phyloP scores from a whole-genome alignment of 1,140 invertebrate species.

The Rhagoletis zephyria region DNA sequence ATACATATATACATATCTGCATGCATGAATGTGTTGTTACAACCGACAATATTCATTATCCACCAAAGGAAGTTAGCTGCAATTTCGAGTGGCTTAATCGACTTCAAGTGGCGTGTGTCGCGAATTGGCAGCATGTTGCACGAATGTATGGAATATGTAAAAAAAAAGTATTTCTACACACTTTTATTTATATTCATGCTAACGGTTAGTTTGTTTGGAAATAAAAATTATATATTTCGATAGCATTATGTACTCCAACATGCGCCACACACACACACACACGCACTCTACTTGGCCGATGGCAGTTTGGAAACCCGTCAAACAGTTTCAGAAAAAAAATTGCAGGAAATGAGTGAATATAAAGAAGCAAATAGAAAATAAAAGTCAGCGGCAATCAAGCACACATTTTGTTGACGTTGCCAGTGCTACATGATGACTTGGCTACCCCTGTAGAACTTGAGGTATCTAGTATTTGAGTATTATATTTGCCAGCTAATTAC shows the following conservation, averaged over 20 bases:
- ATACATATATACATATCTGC: too few species aligned
- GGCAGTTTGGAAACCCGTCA: neutral
- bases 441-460: neutral
- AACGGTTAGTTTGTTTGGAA: neutral
- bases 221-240: constrained; percentile 2
- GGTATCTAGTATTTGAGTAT: too few species aligned
- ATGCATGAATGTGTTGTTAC: neutral
- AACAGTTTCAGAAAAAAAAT: neutral
- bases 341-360: neutral
- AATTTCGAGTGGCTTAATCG: constrained; percentile 31
- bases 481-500: too few species aligned
- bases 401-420: neutral
- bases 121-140: constrained; percentile 18
- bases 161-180: neutral
- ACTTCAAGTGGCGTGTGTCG: constrained; percentile 37
- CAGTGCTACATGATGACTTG: neutral
- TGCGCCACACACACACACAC: neutral
- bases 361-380: neutral
- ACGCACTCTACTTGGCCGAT: too few species aligned
- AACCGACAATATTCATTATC: neutral
- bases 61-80: neutral
- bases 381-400: neutral
- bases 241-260: neutral
- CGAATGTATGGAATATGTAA: neutral
- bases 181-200: neutral